These are phyloP conservation scores for Heliothis subflexa DNA, from an alignment of 1,140 invertebrate species.

Conservation along the genomic window DNA sequence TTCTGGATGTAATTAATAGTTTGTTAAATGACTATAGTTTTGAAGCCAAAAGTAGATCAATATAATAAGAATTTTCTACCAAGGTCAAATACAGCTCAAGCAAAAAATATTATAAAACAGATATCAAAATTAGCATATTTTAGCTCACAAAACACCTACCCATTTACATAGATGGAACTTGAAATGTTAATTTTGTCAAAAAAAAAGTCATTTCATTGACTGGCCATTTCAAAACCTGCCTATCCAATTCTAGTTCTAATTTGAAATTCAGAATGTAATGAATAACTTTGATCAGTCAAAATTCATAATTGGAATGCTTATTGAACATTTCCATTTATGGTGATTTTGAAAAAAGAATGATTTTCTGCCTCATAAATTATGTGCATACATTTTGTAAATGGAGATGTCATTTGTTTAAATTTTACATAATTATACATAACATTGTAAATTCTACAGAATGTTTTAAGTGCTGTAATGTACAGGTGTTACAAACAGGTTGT, in stretches of 20 bases:
- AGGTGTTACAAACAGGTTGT: slow-evolving; percentile 21
- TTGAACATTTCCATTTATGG: no score
- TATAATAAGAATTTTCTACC: not conserved
- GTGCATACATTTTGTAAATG: no score
- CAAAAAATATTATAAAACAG: not conserved
- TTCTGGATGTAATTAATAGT: no score
- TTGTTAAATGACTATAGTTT: not conserved
- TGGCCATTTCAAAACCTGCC: not conserved
- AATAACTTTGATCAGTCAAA: no score
- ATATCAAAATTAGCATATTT: slow-evolving; percentile 10
- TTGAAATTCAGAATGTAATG: no score
- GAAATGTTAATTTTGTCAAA: not conserved
- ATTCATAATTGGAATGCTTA: no score
- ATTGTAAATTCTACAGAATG: not conserved
- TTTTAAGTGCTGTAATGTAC: no score
- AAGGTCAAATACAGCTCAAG: not conserved
- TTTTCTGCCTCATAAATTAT: no score
- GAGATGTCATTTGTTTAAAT: no score
- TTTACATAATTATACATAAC: no score
- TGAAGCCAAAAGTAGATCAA: not conserved
- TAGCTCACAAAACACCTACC: not conserved
- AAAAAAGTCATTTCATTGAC: not conserved
- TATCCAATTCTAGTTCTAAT: not conserved
- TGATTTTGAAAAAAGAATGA: no score
- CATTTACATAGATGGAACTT: slow-evolving; percentile 2